Conservation (phyloP, 1,140 invertebrate genomes). For the Sipha flava region DNA sequence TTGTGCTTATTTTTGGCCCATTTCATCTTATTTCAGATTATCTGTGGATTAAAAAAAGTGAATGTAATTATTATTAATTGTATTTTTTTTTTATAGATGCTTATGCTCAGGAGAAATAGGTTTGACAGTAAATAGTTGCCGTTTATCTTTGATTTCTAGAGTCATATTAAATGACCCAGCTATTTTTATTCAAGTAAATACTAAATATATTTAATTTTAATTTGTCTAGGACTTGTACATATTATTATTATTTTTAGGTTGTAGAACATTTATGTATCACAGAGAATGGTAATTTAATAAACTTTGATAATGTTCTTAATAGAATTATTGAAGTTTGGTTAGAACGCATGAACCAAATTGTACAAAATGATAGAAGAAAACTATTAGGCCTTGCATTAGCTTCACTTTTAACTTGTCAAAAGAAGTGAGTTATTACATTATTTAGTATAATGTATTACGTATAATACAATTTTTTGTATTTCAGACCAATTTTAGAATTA, state of each 20-base stretch:
- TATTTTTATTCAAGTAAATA: slow-evolving; percentile 48
- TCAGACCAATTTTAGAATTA: slow-evolving; percentile 56
- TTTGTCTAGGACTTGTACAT: neutral
- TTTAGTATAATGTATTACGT: neutral
- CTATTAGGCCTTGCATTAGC: slow-evolving; percentile 70
- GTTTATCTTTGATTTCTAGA: slow-evolving; percentile 9
- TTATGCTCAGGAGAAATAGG: neutral
- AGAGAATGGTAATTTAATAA: slow-evolving; percentile 30
- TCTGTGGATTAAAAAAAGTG: too few relatives aligned
- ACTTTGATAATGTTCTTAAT: slow-evolving; percentile 51
- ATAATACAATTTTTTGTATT: slow-evolving; percentile 36
- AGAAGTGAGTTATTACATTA: slow-evolving; percentile 39
- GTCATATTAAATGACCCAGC: slow-evolving; percentile 25
- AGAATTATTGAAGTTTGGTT: slow-evolving; percentile 68
- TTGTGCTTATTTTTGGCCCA: too few relatives aligned
- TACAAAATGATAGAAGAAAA: slow-evolving; percentile 71
- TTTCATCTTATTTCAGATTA: too few relatives aligned
- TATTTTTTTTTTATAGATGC: slow-evolving; percentile 12
- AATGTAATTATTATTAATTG: neutral
- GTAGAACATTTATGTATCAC: slow-evolving; percentile 36
- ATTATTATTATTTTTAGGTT: slow-evolving; percentile 29
- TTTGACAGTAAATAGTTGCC: slow-evolving; percentile 5
- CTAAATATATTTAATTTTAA: slow-evolving; percentile 33
- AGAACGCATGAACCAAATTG: slow-evolving; percentile 66
- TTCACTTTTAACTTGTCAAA: slow-evolving; percentile 62